Evolutionary conservation across 2,797 vertebrate genomes (phyloP), one percentile per base, ranked within the genome.

Genomic region (Oceanodroma leucorhoa): DNA sequence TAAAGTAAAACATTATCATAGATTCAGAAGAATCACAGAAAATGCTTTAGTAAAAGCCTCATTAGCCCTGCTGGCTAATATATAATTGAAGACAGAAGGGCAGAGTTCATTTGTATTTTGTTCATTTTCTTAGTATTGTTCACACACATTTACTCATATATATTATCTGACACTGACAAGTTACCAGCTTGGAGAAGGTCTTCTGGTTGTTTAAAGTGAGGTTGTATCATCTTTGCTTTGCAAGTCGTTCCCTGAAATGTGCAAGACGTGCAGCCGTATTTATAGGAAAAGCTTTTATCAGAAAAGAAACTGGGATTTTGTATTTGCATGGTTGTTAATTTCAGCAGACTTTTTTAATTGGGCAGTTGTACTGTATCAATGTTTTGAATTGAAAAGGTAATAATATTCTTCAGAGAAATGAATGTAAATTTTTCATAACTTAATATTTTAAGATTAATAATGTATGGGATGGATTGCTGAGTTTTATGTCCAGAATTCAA

Each of bases 371-470:
- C 30, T 83, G 55, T 71, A 54, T 92, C 29, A 18, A 48, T 22
- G 69, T 88, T 96, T 92, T 41, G 46, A 82, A 51, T 67, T 90
- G 50, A 78, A 96, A 93, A 95, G 70, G 72, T 93, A 95, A 95
- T 69, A 76, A 60, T 57, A 53, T 83, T 69, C 66, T 75, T 77
- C 66, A 76, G 80, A 87, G 87, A 94, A 96, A 90, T 1, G 0
- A 77, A 55, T 72, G 69, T 78, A 88, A 95, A 93, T 97, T 95
- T 96, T 97, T 96, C 69, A 95, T 96, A 94, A 72, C 71, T 92
- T 87, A 61, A 93, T 96, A 94, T 55, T 90, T 94, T 69, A 92
- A 55, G 54, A 82, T 96, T 89, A 93, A 95, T 95, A 97, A 96
- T 55, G 50, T 80, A 87, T 80, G 64, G 29, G 34, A 67, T 70